Base-by-base conservation (phyloP, 1,140 invertebrate genomes). In the Megathymus violae region DNA sequence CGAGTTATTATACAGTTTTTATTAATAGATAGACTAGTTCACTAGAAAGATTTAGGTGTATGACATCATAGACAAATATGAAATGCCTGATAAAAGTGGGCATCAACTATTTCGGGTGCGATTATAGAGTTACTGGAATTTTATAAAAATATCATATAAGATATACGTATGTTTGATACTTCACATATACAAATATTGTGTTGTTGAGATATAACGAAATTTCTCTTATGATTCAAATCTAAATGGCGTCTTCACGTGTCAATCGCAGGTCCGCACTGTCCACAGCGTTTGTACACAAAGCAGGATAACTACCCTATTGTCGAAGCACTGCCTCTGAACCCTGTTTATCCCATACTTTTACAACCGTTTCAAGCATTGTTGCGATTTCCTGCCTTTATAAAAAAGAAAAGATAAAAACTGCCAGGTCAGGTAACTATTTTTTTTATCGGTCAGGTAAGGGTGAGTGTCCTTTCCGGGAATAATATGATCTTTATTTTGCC, bases 351-450 rank as follows among this genome's bases (percentile, higher is more conserved):
- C 52, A 62, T 31, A 50, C 48, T 19, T 58, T 59, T 40, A 46
- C 41, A 36, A 78, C 76, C 74, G 65, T 69, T 66, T 46, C 41
- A 34, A 16, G 54, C 68, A 77, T 84, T 80, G 78, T 82, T 71
- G 76, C 78, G 71, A 82, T 84, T 84, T 82, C 81, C 79, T 86
- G 81, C 66, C 50, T 16, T 63, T 50, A 63, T 67, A 76, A 80
- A 74, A 74, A 79, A 73, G 60, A 52, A 54, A 48, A n/a, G n/a
- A n/a, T n/a, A 58, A 66, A 59, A 48, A 69, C 54, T 69, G 27
- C 61, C 71, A 85, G 77, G 80, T 80, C 76, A 81, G 69, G 70
- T 80, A 74, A 84, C 76, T 71, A 52, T 77, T 76, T 81, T 82
- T 74, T 68, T 73, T 54, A 72, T 62, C 46, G 70, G 74, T 77